Evolutionary conservation across 2,113 vertebrate species (phyloP).

Genomic region (Mixornis gularis): DNA sequence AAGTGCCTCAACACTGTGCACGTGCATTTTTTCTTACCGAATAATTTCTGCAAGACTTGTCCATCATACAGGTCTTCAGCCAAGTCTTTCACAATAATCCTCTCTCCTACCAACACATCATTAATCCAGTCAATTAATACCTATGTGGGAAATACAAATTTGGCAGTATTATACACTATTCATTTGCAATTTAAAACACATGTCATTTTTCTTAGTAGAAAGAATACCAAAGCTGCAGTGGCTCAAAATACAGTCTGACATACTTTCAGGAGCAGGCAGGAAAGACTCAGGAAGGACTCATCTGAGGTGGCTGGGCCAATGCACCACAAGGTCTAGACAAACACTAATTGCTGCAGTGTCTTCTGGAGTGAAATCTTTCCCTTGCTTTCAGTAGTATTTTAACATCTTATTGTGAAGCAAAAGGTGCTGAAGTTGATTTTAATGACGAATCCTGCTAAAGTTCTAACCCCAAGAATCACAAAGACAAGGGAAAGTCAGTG

Average conservation of each 20-base stretch:
- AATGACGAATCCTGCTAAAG: neutral
- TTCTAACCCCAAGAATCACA: neutral
- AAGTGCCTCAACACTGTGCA: neutral
- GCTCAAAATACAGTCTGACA: neutral
- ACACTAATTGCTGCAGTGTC: neutral
- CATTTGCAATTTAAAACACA: constrained; percentile 49
- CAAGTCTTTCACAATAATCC: constrained; percentile 89
- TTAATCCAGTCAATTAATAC: constrained; percentile 93
- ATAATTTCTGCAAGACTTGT: constrained; percentile 89
- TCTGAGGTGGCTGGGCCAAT: neutral
- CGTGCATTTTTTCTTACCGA: constrained; percentile 72
- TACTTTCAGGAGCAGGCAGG: neutral
- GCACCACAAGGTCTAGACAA: neutral
- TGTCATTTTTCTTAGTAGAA: neutral
- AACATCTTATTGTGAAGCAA: neutral
- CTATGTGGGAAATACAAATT: constrained; percentile 64
- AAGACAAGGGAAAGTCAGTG: neutral
- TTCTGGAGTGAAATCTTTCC: neutral
- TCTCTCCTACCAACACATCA: constrained; percentile 85
- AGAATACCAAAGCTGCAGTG: neutral
- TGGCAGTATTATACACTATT: constrained; percentile 26
- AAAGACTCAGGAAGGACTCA: neutral
- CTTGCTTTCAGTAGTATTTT: neutral
- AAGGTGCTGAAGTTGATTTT: neutral
- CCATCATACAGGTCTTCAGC: constrained; percentile 88